Conservation (phyloP, 2,888 invertebrate species). For the Eledone cirrhosa region DNA sequence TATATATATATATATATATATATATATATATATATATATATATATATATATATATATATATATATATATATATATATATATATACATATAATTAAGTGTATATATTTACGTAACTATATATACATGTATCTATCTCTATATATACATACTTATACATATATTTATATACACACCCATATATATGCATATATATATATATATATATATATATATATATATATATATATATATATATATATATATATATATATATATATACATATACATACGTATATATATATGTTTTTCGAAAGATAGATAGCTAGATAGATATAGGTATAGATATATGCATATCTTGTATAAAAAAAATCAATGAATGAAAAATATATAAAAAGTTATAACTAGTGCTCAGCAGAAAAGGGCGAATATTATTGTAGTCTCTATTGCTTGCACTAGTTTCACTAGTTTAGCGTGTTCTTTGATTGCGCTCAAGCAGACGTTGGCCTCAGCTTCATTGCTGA, state of each 20-base stretch:
- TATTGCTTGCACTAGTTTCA: too few relatives aligned
- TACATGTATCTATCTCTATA: neutral
- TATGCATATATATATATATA: neutral
- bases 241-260: too few relatives aligned
- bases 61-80: conserved; percentile 12
- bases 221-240: conserved; percentile 1
- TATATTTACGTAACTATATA: neutral
- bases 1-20: neutral
- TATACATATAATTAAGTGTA: neutral
- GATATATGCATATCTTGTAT: neutral
- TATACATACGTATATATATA: neutral
- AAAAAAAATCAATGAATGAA: too few relatives aligned
- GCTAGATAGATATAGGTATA: neutral
- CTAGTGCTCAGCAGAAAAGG: too few relatives aligned
- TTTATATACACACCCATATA: neutral
- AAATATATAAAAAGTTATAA: too few relatives aligned
- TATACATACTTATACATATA: neutral
- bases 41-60: neutral
- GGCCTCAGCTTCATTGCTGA: neutral
- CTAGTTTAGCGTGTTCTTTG: neutral
- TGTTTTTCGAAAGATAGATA: neutral
- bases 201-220: conserved; percentile 8
- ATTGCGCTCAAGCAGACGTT: neutral
- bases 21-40: neutral
- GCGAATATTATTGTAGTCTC: too few relatives aligned